Evolutionary conservation across 2,888 invertebrate genomes (phyloP), one percentile per base, ranked within the genome.

Genomic region (Stenotaenia linearis): DNA sequence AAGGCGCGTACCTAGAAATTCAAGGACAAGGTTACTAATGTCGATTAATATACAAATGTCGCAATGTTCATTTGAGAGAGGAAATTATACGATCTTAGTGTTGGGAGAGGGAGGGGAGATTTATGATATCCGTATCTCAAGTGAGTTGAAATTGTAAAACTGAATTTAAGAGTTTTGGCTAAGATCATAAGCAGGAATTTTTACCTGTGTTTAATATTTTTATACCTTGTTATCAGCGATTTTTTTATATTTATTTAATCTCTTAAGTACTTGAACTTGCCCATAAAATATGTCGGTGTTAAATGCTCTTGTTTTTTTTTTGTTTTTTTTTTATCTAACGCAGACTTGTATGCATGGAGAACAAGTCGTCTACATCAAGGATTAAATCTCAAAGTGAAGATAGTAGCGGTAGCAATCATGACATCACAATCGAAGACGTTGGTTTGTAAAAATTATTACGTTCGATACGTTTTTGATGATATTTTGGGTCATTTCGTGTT

Each of bases 361-460:
- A 56, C 23, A 56, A n/a, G 18, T 56, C 56, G 56, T 10, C 21
- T 56, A 23, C 56, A 23, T 23, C 56, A 56, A n/a, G 21, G 23
- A 40, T 15, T 40, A 56, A 56, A 56, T 10, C 23, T 56, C 56
- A 56, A 56, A 56, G 23, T 23, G 56, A 23, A 21, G 56, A 56
- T 18, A 56, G 23, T 21, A 23, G 56, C 56, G 21, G 23, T 23
- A 23, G 56, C 18, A 35, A 75, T 75, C 30, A 80, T 80, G 80
- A 77, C 23, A 79, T 80, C 37, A 79, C 79, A n/a, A 80, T 80
- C 35, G 80, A 80, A 50, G 80, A 80, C 75, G 78, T 80, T 45
- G 80, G 80, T 80, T 45, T 69, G 28, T 28, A 69, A 4, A 74
- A 77, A 79, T 75, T 25, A 4, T 15, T 30, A 2, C 23, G 9